These are phyloP conservation scores for Synanthedon andrenaeformis DNA, from an alignment of 2,888 invertebrate genomes.

Conservation along the genomic window DNA sequence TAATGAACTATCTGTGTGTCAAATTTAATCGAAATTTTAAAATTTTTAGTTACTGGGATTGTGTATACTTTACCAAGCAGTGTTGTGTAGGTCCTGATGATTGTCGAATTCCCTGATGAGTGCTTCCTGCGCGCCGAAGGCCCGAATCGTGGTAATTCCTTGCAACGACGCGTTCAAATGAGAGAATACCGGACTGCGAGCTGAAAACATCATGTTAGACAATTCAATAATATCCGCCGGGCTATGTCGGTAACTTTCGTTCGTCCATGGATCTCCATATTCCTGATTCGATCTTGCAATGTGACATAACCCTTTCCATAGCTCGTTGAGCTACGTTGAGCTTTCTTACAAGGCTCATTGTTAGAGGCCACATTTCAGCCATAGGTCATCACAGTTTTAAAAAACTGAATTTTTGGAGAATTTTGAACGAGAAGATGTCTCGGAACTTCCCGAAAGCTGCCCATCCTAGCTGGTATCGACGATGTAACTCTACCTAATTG, in stretches of 20 bases:
- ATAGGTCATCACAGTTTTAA: too few relatives aligned
- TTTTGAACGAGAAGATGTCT: too few relatives aligned
- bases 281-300: too few relatives aligned
- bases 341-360: too few relatives aligned
- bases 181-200: constrained; percentile 95
- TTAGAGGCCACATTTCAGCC: too few relatives aligned
- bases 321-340: too few relatives aligned
- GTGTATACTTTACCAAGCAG: constrained; percentile 76
- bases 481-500: neutral
- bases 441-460: too few relatives aligned
- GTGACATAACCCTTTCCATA: too few relatives aligned
- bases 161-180: constrained; percentile 90
- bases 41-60: too few relatives aligned
- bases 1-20: too few relatives aligned
- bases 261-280: neutral
- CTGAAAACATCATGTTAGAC: constrained; percentile 47
- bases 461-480: too few relatives aligned
- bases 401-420: too few relatives aligned
- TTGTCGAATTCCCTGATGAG: constrained; percentile 84
- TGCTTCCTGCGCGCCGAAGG: constrained; percentile 84
- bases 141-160: constrained; percentile 91
- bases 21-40: neutral
- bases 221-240: constrained; percentile 6
- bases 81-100: constrained; percentile 88
- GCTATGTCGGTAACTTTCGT: neutral